phyloP scores from a whole-genome alignment of 1,140 invertebrate genomes.

The Drosophila nasuta region DNA sequence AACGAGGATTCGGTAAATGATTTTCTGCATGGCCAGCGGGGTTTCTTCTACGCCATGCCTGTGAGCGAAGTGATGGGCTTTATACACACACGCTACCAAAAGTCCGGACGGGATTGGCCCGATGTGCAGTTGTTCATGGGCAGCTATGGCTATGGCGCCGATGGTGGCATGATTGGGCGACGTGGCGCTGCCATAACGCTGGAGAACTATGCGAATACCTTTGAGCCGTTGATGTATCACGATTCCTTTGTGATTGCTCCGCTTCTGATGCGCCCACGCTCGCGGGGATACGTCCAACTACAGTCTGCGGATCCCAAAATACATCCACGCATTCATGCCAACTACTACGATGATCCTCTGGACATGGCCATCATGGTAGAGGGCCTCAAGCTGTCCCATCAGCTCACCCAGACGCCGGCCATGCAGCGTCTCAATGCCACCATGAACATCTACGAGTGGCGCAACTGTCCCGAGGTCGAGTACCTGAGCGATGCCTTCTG shows the following conservation, averaged over 20 bases:
- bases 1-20: slow-evolving; percentile 85
- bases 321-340: slow-evolving; percentile 92
- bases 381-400: slow-evolving; percentile 89
- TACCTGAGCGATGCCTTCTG: slow-evolving; percentile 87
- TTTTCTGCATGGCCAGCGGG: slow-evolving; percentile 86
- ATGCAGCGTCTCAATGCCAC: slow-evolving; percentile 88
- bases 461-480: slow-evolving; percentile 86
- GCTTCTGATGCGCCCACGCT: slow-evolving; percentile 89
- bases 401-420: slow-evolving; percentile 87
- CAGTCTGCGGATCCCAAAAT: slow-evolving; percentile 88
- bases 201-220: slow-evolving; percentile 88
- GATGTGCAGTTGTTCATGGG: slow-evolving; percentile 92
- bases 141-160: slow-evolving; percentile 89
- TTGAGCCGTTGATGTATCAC: slow-evolving; percentile 88
- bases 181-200: slow-evolving; percentile 88
- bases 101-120: slow-evolving; percentile 88
- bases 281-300: slow-evolving; percentile 89
- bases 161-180: slow-evolving; percentile 90
- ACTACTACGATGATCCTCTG: slow-evolving; percentile 90
- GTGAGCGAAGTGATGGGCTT: slow-evolving; percentile 92
- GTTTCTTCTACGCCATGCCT: slow-evolving; percentile 89
- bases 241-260: slow-evolving; percentile 89
- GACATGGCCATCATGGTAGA: slow-evolving; percentile 91
- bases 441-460: slow-evolving; percentile 87
- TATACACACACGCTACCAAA: slow-evolving; percentile 90